Evolutionary conservation across 2,888 invertebrate genomes (phyloP), one percentile per base, ranked within the genome.

Genomic region (Helicoverpa assulta): DNA sequence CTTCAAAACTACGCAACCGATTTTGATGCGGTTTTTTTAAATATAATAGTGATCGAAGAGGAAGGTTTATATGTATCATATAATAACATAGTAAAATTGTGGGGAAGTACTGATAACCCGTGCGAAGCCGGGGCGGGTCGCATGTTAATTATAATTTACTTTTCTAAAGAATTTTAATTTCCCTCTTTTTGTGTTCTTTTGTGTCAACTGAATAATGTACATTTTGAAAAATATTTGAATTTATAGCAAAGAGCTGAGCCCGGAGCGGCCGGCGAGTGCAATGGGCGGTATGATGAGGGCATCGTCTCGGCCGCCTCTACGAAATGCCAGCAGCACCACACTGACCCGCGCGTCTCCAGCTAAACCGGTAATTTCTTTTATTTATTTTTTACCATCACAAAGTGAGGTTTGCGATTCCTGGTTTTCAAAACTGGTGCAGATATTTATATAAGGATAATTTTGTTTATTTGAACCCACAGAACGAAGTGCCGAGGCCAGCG

Each of bases 281-380:
- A 82, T 90, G 82, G 90, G 90, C 55, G 81, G 83, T 67, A 72
- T 82, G 56, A 80, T 72, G 43, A 76, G 81, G 57, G 70, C 86
- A 56, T 65, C 96, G 92, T 83, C 95, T 93, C 88, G 92, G n/a
- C 88, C 91, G n/a, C 88, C 97, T 19, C 96, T 96, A 51, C 92
- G 96, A 56, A 95, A 95, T 86, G 93, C 96, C n/a, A 97, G 97
- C 90, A 95, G 96, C 64, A 93, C 96, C 59, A 96, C 95, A 26
- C 80, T 95, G 47, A 86, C 91, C 16, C 87, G 90, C 16, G 83
- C 88, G 4, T 85, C 91, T 21, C 89, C 92, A 14, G 86, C 89
- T 50, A 92, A 91, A 81, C 87, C 91, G 86, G 93, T 93, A 33
- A 86, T 14, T 37, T n/a, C n/a, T n/a, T n/a, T 55, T 40, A 40